Conservation (phyloP, 2,797 vertebrate species). For the Acanthiza pusilla region DNA sequence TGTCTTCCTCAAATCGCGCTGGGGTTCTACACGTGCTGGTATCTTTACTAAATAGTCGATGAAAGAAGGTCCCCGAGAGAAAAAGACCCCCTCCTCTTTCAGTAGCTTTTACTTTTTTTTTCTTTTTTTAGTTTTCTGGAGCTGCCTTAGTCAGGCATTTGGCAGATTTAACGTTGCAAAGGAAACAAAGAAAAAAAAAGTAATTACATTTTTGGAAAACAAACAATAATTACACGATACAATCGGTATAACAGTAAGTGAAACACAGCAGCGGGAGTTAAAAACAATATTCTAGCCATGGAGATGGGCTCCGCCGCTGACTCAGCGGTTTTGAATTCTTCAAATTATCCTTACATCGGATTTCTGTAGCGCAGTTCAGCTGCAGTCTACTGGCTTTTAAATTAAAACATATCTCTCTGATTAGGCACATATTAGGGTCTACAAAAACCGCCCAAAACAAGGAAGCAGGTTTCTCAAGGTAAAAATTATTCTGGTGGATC, state of each 20-base stretch:
- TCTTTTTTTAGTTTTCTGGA: not conserved
- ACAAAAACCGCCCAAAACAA: not conserved
- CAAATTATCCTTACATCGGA: constrained; percentile 23
- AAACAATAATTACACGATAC: constrained; percentile 73
- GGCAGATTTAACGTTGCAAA: constrained; percentile 34
- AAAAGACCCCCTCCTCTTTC: not conserved
- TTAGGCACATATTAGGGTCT: not conserved
- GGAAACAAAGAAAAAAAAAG: constrained; percentile 40
- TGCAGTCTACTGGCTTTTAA: constrained; percentile 13
- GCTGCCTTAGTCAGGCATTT: constrained; percentile 9
- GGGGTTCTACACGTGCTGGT: not conserved
- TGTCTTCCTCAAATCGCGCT: not conserved
- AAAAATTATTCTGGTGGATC: not conserved
- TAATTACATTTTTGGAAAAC: constrained; percentile 77
- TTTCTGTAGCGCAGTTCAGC: not conserved
- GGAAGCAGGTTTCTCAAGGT: not conserved
- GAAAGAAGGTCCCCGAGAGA: not conserved
- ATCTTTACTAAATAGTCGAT: not conserved
- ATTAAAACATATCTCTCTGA: constrained; percentile 25
- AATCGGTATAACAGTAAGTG: constrained; percentile 60
- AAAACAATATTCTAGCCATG: constrained; percentile 24
- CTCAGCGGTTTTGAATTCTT: constrained; percentile 56
- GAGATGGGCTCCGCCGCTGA: constrained; percentile 42
- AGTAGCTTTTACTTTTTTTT: not conserved
- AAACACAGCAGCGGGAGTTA: constrained; percentile 42